Conservation (phyloP, 2,888 invertebrate species). For the Caenorhabditis macrosperma region DNA sequence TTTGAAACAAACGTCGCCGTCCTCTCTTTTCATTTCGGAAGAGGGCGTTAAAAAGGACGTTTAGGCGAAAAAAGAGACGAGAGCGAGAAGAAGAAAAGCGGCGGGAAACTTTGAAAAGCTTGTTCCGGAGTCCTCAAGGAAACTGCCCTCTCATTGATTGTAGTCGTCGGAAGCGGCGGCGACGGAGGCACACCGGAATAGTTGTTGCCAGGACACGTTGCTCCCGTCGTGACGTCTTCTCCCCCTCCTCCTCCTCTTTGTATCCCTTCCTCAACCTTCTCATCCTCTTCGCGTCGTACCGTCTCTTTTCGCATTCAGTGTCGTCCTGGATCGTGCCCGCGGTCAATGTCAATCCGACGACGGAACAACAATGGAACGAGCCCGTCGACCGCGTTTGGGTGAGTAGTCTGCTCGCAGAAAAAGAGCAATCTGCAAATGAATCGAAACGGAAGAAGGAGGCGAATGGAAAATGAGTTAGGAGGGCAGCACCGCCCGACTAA, state of each 20-base stretch:
- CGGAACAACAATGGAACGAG: slow-evolving; percentile 59
- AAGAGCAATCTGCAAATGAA: slow-evolving; percentile 40
- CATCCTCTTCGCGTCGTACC: not conserved
- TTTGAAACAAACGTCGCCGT: no score
- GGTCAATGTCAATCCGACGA: slow-evolving; percentile 60
- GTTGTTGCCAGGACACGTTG: slow-evolving; percentile 6
- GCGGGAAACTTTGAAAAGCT: slow-evolving; percentile 28
- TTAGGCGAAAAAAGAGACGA: not conserved
- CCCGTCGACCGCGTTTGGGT: slow-evolving; percentile 60
- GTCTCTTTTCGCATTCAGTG: slow-evolving; percentile 3
- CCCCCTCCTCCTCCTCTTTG: slow-evolving; percentile 10
- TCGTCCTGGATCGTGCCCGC: slow-evolving; percentile 24
- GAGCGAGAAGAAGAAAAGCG: slow-evolving; percentile 8
- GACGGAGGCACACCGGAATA: slow-evolving; percentile 2
- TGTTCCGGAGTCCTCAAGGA: slow-evolving; percentile 41
- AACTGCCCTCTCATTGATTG: slow-evolving; percentile 29
- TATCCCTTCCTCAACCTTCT: slow-evolving; percentile 1
- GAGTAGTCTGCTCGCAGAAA: slow-evolving; percentile 36
- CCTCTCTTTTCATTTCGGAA: not conserved
- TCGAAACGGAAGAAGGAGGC: slow-evolving; percentile 1
- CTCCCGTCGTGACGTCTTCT: slow-evolving; percentile 29
- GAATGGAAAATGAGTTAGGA: slow-evolving; percentile 48
- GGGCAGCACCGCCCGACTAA: not conserved
- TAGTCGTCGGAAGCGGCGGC: slow-evolving; percentile 25
- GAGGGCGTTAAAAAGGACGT: not conserved